Conservation (phyloP, 1,140 invertebrate genomes). For the Antheraea pernyi region DNA sequence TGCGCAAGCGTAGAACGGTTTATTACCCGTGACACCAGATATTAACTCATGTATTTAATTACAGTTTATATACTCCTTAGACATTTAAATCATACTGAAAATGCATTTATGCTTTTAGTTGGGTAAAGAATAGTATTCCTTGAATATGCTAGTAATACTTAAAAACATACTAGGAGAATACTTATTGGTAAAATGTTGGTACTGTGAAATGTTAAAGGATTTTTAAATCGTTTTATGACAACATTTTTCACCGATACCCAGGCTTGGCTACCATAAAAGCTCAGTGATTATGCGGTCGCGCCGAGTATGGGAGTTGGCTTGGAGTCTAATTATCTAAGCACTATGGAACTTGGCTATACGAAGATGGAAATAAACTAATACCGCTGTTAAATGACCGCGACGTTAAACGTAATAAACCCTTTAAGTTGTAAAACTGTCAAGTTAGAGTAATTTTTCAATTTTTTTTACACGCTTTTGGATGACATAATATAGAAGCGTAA, state of each 20-base stretch:
- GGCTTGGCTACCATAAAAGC: constrained; percentile 58
- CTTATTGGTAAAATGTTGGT: constrained; percentile 23
- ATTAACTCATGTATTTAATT: neutral
- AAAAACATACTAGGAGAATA: constrained; percentile 21
- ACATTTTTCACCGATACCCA: constrained; percentile 70
- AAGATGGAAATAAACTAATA: constrained; percentile 53
- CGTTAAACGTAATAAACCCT: constrained; percentile 18
- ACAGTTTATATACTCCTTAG: neutral
- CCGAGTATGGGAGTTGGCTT: constrained; percentile 63
- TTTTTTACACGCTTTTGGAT: neutral
- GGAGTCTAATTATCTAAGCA: constrained; percentile 64
- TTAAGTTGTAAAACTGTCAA: constrained; percentile 17
- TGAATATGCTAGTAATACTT: constrained; percentile 24
- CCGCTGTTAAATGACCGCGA: neutral
- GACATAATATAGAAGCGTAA: neutral
- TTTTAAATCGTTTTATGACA: constrained; percentile 66
- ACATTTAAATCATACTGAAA: constrained; percentile 22
- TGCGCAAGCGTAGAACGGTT: neutral
- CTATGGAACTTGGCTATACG: constrained; percentile 56
- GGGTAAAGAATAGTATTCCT: constrained; percentile 23
- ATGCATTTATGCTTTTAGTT: constrained; percentile 21
- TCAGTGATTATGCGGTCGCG: constrained; percentile 52
- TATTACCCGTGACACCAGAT: neutral
- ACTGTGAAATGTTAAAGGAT: constrained; percentile 41
- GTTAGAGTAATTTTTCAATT: neutral